These are phyloP conservation scores for Hypomecis atomaria DNA, from an alignment of 2,888 invertebrate genomes.

Conservation along the genomic window DNA sequence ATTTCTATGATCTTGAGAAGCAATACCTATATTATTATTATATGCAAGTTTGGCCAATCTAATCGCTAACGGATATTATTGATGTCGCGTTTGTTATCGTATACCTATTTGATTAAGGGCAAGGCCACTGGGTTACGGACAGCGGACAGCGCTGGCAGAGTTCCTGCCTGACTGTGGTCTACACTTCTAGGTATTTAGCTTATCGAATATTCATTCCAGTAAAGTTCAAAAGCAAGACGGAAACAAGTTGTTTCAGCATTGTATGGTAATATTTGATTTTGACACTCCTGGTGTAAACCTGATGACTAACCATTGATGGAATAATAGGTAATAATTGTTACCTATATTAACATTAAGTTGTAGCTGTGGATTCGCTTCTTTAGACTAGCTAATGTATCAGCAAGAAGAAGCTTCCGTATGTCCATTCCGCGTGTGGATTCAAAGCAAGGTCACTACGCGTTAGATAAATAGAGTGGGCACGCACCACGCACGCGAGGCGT, in stretches of 20 bases:
- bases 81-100: constrained; percentile 50
- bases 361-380: constrained; percentile 22
- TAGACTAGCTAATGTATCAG: constrained; percentile 44
- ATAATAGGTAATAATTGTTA: not conserved
- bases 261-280: constrained; percentile 46
- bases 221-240: constrained; percentile 32
- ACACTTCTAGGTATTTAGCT: constrained; percentile 4
- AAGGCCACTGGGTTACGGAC: constrained; percentile 68
- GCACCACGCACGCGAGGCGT: constrained; percentile 56
- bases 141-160: constrained; percentile 31
- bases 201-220: constrained; percentile 10
- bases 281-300: constrained; percentile 5
- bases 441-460: constrained; percentile 63
- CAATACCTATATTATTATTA: not conserved
- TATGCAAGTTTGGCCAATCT: constrained; percentile 15
- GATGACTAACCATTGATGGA: not conserved
- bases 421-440: constrained; percentile 57
- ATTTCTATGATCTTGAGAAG: no score
- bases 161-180: constrained; percentile 25
- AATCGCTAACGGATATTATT: constrained; percentile 21
- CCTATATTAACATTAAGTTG: not conserved
- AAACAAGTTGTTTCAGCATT: constrained; percentile 42
- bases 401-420: constrained; percentile 60
- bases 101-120: constrained; percentile 58
- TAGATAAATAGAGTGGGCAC: constrained; percentile 51